A percentile compares a stretch with the other conserved stretches of the same genome.
phyloP scores from a whole-genome alignment of 2,797 vertebrate genomes.

The Vultur gryphus region DNA sequence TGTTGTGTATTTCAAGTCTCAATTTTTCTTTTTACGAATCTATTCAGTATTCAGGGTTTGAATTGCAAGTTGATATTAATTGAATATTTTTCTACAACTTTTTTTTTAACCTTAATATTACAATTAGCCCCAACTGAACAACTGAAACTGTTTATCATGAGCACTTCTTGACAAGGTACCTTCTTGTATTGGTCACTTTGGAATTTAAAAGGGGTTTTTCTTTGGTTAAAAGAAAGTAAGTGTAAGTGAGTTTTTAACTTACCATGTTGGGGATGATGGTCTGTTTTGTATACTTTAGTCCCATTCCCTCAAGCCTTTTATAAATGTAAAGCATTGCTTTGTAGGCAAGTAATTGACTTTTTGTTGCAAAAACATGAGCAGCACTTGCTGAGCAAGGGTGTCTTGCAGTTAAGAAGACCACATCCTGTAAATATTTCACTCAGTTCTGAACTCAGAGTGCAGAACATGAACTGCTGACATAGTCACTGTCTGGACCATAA shows the following conservation, averaged over 20 bases:
- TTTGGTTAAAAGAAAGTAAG: not conserved
- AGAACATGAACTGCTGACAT: not conserved
- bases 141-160: not conserved
- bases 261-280: accelerated
- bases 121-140: not conserved
- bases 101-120: not conserved
- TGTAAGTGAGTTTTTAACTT: not conserved
- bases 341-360: not conserved
- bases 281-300: not conserved
- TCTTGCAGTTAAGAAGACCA: constrained; percentile 3
- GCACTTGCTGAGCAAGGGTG: not conserved
- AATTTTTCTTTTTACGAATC: not conserved
- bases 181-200: not conserved
- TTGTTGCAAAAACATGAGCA: not conserved
- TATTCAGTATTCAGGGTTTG: not conserved
- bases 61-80: not conserved
- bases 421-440: constrained; percentile 49
- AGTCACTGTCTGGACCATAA: not conserved
- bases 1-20: not conserved
- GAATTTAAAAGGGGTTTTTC: not conserved
- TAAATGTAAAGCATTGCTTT: not conserved
- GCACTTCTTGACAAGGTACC: not conserved
- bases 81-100: not conserved
- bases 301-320: not conserved
- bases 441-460: not conserved